Evolutionary conservation across 2,888 invertebrate genomes (phyloP).

Genomic region (Caenorhabditis drosophilae): DNA sequence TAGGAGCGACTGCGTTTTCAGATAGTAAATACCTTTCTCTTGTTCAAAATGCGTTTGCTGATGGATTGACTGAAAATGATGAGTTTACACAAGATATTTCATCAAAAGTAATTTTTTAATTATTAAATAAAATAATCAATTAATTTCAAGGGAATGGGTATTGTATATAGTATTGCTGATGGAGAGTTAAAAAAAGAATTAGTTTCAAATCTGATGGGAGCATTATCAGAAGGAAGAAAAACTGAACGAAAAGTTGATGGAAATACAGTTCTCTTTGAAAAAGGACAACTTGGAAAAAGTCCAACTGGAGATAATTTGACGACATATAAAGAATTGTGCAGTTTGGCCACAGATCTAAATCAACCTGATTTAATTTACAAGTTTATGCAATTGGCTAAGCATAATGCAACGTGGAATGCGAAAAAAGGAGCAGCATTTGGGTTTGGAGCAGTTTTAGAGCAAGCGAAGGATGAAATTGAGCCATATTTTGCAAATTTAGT

Average conservation of each 20-base stretch:
- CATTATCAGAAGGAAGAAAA: constrained; percentile 77
- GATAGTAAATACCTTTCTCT: constrained; percentile 9
- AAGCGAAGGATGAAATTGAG: constrained; percentile 83
- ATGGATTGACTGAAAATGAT: constrained; percentile 56
- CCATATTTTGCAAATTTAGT: constrained; percentile 84
- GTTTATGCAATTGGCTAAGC: constrained; percentile 93
- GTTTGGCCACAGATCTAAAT: constrained; percentile 88
- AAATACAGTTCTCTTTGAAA: constrained; percentile 86
- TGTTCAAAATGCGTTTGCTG: constrained; percentile 53
- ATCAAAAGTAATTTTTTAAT: constrained; percentile 12
- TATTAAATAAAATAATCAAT: constrained; percentile 74
- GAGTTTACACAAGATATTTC: constrained; percentile 92
- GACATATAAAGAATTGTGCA: constrained; percentile 92
- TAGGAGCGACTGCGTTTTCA: constrained; percentile 9
- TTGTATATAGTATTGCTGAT: constrained; percentile 84
- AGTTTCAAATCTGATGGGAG: constrained; percentile 81
- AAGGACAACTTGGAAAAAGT: constrained; percentile 83
- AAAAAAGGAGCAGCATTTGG: constrained; percentile 93
- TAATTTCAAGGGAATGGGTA: constrained; percentile 76
- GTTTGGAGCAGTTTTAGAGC: constrained; percentile 83
- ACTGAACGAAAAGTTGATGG: constrained; percentile 73
- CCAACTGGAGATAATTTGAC: constrained; percentile 78
- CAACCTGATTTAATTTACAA: constrained; percentile 93
- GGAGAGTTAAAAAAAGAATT: constrained; percentile 77
- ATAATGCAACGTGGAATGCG: constrained; percentile 91